phyloP scores from a whole-genome alignment of 2,113 vertebrate species.

The Crotalus helleri region DNA sequence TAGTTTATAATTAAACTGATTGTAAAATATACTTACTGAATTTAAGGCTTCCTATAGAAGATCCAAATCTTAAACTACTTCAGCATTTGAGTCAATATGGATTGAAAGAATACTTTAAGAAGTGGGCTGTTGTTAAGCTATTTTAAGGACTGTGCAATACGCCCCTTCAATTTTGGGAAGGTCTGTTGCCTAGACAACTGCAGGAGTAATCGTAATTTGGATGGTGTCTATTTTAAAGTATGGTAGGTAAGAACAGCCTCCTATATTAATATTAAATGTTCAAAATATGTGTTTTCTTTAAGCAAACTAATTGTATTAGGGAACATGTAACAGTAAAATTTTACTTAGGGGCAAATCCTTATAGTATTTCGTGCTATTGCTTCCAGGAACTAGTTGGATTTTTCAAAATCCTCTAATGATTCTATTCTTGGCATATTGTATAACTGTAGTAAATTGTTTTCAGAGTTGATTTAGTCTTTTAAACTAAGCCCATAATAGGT shows the following conservation, averaged over 20 bases:
- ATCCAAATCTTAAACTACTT: background rate
- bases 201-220: conserved; percentile 14
- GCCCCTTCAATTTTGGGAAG: conserved; percentile 15
- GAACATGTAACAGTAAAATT: background rate
- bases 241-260: conserved; percentile 18
- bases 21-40: background rate
- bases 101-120: background rate
- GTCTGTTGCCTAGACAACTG: conserved; percentile 34
- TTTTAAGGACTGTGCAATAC: conserved; percentile 27
- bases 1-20: conserved; percentile 32
- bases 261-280: conserved; percentile 8
- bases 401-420: background rate
- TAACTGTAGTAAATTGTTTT: background rate
- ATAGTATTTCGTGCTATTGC: no score
- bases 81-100: background rate
- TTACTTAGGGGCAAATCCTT: background rate
- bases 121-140: background rate
- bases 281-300: background rate
- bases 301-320: background rate
- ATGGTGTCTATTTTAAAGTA: conserved; percentile 4
- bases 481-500: background rate
- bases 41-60: conserved; percentile 15
- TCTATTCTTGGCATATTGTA: background rate
- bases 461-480: background rate
- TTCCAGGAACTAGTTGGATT: background rate